Conservation (phyloP, 2,797 vertebrate genomes). For the Cichlasoma orientale region DNA sequence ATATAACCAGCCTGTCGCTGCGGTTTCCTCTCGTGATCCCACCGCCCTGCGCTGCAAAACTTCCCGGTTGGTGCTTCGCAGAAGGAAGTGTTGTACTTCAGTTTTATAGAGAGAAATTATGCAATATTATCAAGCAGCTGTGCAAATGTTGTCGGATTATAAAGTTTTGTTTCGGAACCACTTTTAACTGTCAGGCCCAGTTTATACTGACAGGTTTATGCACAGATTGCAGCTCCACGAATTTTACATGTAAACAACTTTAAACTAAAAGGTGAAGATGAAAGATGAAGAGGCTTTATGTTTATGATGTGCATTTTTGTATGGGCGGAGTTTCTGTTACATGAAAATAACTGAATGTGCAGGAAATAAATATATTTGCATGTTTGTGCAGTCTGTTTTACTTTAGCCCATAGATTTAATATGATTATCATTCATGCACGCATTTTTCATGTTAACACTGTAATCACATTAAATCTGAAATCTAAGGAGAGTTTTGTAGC, state of each 20-base stretch:
- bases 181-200: too few relatives aligned
- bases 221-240: background rate
- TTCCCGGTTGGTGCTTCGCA: constrained; percentile 5
- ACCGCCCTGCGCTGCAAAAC: background rate
- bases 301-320: background rate
- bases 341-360: too few relatives aligned
- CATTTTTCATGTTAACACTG: too few relatives aligned
- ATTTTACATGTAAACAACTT: background rate
- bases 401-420: background rate
- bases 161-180: background rate
- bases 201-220: background rate
- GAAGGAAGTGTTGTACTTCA: constrained; percentile 26
- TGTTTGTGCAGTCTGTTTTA: background rate
- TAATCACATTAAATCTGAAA: too few relatives aligned
- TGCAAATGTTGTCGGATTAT: background rate
- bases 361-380: background rate
- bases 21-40: constrained; percentile 16
- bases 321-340: too few relatives aligned
- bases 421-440: background rate
- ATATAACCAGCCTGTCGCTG: background rate
- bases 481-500: too few relatives aligned
- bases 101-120: background rate
- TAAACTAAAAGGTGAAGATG: too few relatives aligned
- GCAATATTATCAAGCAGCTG: background rate
- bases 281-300: background rate